Evolutionary conservation across 2,113 vertebrate species (phyloP), one percentile per base, ranked within the genome.

Genomic region (Limnothrissa miodon): DNA sequence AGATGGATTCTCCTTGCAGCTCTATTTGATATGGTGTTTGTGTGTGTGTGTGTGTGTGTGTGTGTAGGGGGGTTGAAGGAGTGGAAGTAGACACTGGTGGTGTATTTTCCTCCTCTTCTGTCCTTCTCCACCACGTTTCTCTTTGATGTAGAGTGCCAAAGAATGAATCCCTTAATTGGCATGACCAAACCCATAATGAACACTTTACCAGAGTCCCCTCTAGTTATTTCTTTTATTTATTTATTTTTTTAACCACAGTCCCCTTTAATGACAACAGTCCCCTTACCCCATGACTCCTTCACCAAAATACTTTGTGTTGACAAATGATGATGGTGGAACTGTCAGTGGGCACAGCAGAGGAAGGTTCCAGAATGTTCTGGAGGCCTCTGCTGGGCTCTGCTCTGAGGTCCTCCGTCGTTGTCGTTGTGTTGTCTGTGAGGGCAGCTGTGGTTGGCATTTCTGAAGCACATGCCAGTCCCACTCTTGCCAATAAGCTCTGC

Each of bases 361-460:
- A 74, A 36, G 1, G 19, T 11, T 36, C 66, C 33, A 33, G 66
- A 74, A 74, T 74, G 66, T 74, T 36, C 66, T 13, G 15, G 29
- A 36, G 4, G 29, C 66, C 66, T 36, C 2, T 19, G 2, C 44
- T 81, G 1, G 87, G 78, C 0, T 84, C 25, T 59, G 78, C 83
- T 84, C 19, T 39, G 10, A 56, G 53, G 53, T 81, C 81, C 10
- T 74, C 80, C 46, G 74, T 46, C 81, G 83, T 78, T 70, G 25
- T 45, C 2, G n/a, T 15, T 13, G 29, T 74, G 66, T 74, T 15
- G 36, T 36, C 39, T 1, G 39, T 56, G 45, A 25, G 80, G 66
- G 81, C 80, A 62, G 81, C 62, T 83, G 84, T 53, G 79, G 85
- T 82, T 86, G 85, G 48, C 86, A 87, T 88, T 80, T 82, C 70